These are phyloP conservation scores for Caenorhabditis becei DNA, from an alignment of 2,888 invertebrate species.

Conservation along the genomic window DNA sequence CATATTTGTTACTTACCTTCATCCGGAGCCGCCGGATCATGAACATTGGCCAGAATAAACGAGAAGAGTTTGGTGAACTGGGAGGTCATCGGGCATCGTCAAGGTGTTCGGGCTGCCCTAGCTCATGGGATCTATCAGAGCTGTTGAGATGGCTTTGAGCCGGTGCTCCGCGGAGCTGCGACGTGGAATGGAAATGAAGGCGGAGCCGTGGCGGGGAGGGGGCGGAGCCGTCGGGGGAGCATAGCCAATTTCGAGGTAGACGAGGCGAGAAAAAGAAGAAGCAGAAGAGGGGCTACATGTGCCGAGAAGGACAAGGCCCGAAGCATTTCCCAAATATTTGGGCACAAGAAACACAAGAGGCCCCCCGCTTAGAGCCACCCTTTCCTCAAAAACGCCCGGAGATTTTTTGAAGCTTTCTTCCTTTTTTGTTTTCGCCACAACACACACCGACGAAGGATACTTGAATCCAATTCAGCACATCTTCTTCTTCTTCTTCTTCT, in stretches of 20 bases:
- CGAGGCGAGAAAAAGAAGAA: slow-evolving; percentile 52
- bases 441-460: slow-evolving; percentile 20
- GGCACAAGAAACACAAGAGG: slow-evolving; percentile 56
- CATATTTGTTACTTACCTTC: slow-evolving; percentile 56
- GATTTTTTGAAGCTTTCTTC: background rate
- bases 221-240: slow-evolving; percentile 43
- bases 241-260: slow-evolving; percentile 62
- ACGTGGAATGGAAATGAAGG: slow-evolving; percentile 48
- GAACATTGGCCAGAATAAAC: slow-evolving; percentile 80
- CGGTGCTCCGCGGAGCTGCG: slow-evolving; percentile 30
- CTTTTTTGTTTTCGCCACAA: no score
- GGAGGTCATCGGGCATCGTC: slow-evolving; percentile 84
- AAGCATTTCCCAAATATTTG: slow-evolving; percentile 37
- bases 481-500: background rate
- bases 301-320: slow-evolving; percentile 45
- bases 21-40: slow-evolving; percentile 78
- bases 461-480: slow-evolving; percentile 61
- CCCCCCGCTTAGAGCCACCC: background rate
- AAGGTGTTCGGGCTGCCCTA: background rate
- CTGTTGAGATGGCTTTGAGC: slow-evolving; percentile 25
- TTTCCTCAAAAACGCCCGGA: no score
- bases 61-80: slow-evolving; percentile 81
- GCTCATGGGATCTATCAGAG: background rate
- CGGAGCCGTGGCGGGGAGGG: slow-evolving; percentile 33
- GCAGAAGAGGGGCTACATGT: slow-evolving; percentile 3